Evolutionary conservation across 2,888 invertebrate species (phyloP).

Genomic region (Diarsia brunnea): DNA sequence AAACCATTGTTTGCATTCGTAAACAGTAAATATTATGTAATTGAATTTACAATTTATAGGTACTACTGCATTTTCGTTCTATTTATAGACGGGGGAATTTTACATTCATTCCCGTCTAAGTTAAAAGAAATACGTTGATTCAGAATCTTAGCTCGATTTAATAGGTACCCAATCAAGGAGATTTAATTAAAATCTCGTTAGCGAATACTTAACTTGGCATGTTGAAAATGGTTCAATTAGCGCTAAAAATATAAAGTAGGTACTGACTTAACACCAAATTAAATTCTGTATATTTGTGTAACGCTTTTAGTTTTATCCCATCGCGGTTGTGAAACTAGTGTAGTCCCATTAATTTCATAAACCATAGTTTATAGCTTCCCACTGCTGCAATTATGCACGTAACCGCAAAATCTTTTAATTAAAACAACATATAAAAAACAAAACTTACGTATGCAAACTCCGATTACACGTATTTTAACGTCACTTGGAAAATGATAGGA

Average conservation of each 20-base stretch:
- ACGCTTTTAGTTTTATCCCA: slow-evolving; percentile 20
- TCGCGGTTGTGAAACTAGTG: slow-evolving; percentile 10
- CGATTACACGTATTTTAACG: slow-evolving; percentile 31
- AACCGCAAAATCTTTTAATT: slow-evolving; percentile 22
- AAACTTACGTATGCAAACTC: slow-evolving; percentile 46
- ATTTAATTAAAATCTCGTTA: slow-evolving; percentile 45
- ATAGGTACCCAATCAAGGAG: slow-evolving; percentile 26
- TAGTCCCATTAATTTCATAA: slow-evolving; percentile 20
- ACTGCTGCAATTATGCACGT: slow-evolving; percentile 12
- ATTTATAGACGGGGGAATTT: not conserved
- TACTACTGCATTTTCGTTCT: not conserved
- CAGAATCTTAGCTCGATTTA: slow-evolving; percentile 13
- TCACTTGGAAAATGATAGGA: slow-evolving; percentile 26
- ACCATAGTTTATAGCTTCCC: slow-evolving; percentile 4
- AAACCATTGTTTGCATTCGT: slow-evolving; percentile 57
- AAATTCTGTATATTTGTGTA: slow-evolving; percentile 15
- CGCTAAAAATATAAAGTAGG: slow-evolving; percentile 29
- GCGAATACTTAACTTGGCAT: slow-evolving; percentile 25
- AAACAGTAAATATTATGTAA: slow-evolving; percentile 54
- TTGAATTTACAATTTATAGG: slow-evolving; percentile 22
- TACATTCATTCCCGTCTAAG: not conserved
- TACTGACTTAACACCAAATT: slow-evolving; percentile 24
- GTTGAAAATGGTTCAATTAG: slow-evolving; percentile 35
- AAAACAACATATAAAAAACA: slow-evolving; percentile 31
- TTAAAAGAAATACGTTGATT: slow-evolving; percentile 16